Conservation (phyloP, 92 coral and sea anemone species). For the Epizoanthus ramosus region DNA sequence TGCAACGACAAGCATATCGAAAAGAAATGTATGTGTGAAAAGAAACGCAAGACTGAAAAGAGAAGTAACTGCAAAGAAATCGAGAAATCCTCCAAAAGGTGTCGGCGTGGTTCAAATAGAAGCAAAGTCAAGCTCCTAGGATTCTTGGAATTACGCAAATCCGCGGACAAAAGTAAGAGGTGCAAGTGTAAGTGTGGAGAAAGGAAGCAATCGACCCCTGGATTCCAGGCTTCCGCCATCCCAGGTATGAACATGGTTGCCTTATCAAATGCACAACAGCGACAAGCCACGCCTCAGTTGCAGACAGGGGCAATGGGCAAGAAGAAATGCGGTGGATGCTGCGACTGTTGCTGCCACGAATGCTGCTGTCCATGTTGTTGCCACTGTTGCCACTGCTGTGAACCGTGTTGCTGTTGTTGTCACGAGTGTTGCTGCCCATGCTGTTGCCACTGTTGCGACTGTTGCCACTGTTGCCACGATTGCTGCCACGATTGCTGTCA, state of each 20-base stretch:
- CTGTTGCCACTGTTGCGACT: conserved; percentile 54
- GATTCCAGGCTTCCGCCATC: background rate
- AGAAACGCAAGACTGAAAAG: conserved; percentile 36
- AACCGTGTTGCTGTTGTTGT: conserved; percentile 64
- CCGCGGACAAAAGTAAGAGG: background rate
- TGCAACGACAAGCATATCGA: conserved; percentile 52
- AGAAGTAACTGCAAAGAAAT: conserved; percentile 52
- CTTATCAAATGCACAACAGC: conserved; percentile 12
- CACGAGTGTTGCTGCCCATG: conserved; percentile 59
- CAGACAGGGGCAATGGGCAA: conserved; percentile 32
- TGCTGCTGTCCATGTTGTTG: conserved; percentile 63
- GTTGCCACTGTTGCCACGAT: conserved; percentile 49
- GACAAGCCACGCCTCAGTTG: conserved; percentile 17
- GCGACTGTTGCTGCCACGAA: conserved; percentile 58
- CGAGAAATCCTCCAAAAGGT: conserved; percentile 25
- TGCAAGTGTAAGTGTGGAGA: conserved; percentile 28
- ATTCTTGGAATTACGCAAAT: background rate
- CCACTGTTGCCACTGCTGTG: conserved; percentile 70
- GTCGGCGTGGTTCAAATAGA: background rate
- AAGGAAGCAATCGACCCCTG: conserved; percentile 25
- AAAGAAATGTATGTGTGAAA: conserved; percentile 28
- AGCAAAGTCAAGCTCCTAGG: conserved; percentile 17
- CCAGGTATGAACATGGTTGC: conserved; percentile 10
- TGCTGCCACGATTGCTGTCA: conserved; percentile 57
- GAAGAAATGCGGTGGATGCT: conserved; percentile 73